phyloP scores from a whole-genome alignment of 2,797 vertebrate species.

The Acanthurus lineatus region DNA sequence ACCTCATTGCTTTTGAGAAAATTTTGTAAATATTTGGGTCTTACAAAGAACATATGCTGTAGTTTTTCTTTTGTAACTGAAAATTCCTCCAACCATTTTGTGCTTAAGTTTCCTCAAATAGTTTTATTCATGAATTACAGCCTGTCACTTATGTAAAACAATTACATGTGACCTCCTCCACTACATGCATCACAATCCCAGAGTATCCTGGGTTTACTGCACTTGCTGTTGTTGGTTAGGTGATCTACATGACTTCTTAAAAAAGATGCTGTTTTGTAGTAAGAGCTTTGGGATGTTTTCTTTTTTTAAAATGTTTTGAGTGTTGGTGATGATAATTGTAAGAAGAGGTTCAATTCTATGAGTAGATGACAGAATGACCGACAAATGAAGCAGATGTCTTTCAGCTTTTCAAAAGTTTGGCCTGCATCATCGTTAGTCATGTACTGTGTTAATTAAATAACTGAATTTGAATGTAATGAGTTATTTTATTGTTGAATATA shows the following conservation, averaged over 20 bases:
- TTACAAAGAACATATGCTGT: too few relatives aligned
- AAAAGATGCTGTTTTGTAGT: slow-evolving; percentile 3
- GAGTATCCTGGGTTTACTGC: not conserved
- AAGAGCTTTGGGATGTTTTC: slow-evolving; percentile 1
- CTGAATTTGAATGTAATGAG: slow-evolving; percentile 46
- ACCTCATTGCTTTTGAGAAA: not conserved
- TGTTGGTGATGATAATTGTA: slow-evolving; percentile 12
- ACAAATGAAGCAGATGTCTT: slow-evolving; percentile 11
- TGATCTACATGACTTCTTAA: not conserved
- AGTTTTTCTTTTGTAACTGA: slow-evolving; percentile 11
- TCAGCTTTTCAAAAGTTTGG: slow-evolving; percentile 8
- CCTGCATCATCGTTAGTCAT: slow-evolving; percentile 12
- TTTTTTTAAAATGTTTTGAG: slow-evolving; percentile 29
- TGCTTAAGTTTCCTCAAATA: not conserved
- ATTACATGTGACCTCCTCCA: not conserved
- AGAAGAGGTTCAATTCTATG: slow-evolving; percentile 6
- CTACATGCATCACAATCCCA: not conserved
- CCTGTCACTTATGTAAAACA: not conserved
- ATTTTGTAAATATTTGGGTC: not conserved
- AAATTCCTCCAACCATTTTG: not conserved
- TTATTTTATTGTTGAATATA: slow-evolving; percentile 23
- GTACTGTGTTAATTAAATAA: slow-evolving; percentile 23
- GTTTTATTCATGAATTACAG: not conserved
- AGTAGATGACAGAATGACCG: not conserved
- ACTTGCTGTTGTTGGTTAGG: slow-evolving; percentile 1